phyloP scores from a whole-genome alignment of 2,797 vertebrate genomes.

The Danio choprae region DNA sequence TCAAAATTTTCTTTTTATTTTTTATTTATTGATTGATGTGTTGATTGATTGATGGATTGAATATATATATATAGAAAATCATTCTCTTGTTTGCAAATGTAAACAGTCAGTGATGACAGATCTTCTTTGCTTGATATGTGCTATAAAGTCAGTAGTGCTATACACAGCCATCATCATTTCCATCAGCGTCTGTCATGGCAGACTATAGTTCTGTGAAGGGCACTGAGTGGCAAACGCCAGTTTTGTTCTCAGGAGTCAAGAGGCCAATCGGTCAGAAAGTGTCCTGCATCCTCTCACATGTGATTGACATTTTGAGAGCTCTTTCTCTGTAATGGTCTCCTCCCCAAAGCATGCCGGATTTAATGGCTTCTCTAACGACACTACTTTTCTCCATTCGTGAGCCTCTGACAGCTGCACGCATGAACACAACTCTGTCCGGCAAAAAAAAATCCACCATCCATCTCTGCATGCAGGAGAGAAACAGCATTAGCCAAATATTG shows the following conservation, averaged over 20 bases:
- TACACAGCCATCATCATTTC: not conserved
- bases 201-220: conserved; percentile 42
- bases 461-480: conserved; percentile 62
- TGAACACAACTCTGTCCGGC: conserved; percentile 66
- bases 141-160: not conserved
- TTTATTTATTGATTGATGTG: too few relatives aligned
- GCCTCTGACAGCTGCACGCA: conserved; percentile 72
- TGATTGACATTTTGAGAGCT: conserved; percentile 56
- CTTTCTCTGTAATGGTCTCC: conserved; percentile 57
- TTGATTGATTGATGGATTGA: too few relatives aligned
- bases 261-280: conserved; percentile 59
- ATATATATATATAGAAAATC: too few relatives aligned
- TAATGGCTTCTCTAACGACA: conserved; percentile 69
- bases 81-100: not conserved
- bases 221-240: conserved; percentile 51
- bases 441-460: conserved; percentile 60
- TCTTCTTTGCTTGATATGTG: not conserved
- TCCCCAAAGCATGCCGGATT: conserved; percentile 65
- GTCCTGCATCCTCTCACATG: conserved; percentile 33
- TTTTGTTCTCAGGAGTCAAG: conserved; percentile 53
- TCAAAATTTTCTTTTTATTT: too few relatives aligned
- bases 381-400: conserved; percentile 58
- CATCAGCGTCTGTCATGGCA: conserved; percentile 21
- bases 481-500: conserved; percentile 68
- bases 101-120: not conserved